A percentile compares a stretch with the other conserved stretches of the same genome.
phyloP scores from a whole-genome alignment of 2,888 invertebrate genomes.

The Cosmia pyralina region DNA sequence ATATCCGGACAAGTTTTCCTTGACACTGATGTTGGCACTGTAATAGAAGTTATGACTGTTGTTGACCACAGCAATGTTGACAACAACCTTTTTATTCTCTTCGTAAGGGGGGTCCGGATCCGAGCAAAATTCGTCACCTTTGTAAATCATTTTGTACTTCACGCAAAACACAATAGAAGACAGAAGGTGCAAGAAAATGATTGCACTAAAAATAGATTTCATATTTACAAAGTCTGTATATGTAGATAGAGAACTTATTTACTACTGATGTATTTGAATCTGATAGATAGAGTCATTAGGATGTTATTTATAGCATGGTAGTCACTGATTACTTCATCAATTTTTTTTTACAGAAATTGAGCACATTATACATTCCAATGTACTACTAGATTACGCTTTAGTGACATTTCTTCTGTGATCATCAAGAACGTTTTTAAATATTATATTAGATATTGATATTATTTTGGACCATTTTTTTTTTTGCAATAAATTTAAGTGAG shows the following conservation, averaged over 20 bases:
- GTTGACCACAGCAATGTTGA: slow-evolving; percentile 1
- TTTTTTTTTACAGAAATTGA: slow-evolving; percentile 9
- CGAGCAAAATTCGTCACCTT: slow-evolving; percentile 23
- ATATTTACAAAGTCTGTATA: background rate
- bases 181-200: slow-evolving; percentile 2
- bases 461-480: background rate
- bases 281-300: slow-evolving; percentile 14
- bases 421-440: background rate
- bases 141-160: slow-evolving; percentile 40
- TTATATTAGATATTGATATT: background rate
- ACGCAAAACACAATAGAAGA: slow-evolving; percentile 19
- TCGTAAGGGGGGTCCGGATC: slow-evolving; percentile 35
- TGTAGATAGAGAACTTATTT: background rate
- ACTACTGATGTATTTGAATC: slow-evolving; percentile 10
- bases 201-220: background rate
- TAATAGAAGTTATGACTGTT: slow-evolving; percentile 27
- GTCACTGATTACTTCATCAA: slow-evolving; percentile 23
- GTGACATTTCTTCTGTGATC: background rate
- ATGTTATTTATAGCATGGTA: background rate
- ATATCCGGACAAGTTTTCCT: slow-evolving; percentile 26
- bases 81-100: slow-evolving; percentile 17
- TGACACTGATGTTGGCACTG: slow-evolving; percentile 25
- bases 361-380: background rate
- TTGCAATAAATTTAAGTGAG: background rate
- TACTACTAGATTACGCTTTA: background rate